These are phyloP conservation scores for Chrysomela aeneicollis DNA, from an alignment of 2,888 invertebrate genomes.

Conservation along the genomic window DNA sequence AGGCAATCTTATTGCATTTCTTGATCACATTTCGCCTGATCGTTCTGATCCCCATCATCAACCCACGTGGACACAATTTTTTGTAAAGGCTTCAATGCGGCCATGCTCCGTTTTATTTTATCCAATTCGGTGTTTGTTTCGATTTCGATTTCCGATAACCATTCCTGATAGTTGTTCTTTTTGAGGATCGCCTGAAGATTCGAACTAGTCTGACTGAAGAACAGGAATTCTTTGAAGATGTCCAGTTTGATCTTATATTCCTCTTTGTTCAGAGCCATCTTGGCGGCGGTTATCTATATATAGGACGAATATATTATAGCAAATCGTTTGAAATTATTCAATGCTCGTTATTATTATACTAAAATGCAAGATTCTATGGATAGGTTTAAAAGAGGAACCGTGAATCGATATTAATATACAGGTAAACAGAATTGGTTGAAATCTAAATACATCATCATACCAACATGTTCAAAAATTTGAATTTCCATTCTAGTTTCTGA, in stretches of 20 bases:
- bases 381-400: too few relatives aligned
- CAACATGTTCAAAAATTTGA: too few relatives aligned
- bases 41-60: slow-evolving; percentile 11
- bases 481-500: too few relatives aligned
- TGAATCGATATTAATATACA: too few relatives aligned
- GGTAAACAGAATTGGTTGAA: too few relatives aligned
- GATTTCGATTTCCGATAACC: slow-evolving; percentile 39
- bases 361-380: too few relatives aligned
- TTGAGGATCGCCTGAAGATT: slow-evolving; percentile 35
- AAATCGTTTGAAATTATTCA: too few relatives aligned
- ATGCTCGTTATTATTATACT: too few relatives aligned
- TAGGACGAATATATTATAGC: neutral
- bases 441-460: too few relatives aligned
- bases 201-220: slow-evolving; percentile 31
- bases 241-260: slow-evolving; percentile 35
- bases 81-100: slow-evolving; percentile 38
- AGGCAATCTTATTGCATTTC: too few relatives aligned
- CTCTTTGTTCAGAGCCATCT: slow-evolving; percentile 17
- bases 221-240: slow-evolving; percentile 37
- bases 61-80: slow-evolving; percentile 41
- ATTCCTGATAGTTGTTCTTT: slow-evolving; percentile 34
- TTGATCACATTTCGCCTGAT: neutral
- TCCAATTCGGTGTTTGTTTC: slow-evolving; percentile 42
- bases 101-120: slow-evolving; percentile 41
- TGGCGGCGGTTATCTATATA: neutral